phyloP scores from a whole-genome alignment of 2,888 invertebrate species.

The Punctoribates punctum region DNA sequence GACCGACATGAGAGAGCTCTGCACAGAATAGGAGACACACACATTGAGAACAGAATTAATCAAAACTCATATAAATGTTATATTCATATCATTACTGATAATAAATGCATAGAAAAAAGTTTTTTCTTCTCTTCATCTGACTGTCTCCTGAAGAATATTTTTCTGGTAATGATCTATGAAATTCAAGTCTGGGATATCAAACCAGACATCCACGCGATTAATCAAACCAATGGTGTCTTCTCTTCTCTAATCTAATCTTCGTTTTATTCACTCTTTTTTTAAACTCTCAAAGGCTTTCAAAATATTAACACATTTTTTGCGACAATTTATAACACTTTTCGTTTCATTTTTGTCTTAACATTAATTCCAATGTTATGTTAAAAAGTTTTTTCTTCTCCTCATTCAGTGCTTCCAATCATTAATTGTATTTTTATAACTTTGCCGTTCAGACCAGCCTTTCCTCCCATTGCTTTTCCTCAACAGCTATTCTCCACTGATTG shows the following conservation, averaged over 20 bases:
- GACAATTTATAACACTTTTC: neutral
- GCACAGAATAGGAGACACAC: too few relatives aligned
- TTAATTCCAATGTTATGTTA: neutral
- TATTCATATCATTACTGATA: conserved; percentile 9
- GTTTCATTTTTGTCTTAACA: neutral
- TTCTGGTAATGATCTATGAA: neutral
- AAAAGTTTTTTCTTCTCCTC: neutral
- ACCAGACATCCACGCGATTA: too few relatives aligned
- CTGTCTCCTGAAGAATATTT: too few relatives aligned
- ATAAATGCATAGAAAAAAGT: neutral
- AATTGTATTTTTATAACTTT: neutral
- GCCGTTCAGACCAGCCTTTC: neutral
- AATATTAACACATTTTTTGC: too few relatives aligned
- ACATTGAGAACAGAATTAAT: neutral
- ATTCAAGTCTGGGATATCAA: neutral
- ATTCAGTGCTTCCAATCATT: neutral
- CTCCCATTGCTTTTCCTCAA: neutral
- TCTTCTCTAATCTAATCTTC: too few relatives aligned
- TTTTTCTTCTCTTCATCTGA: neutral
- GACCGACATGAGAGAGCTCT: too few relatives aligned
- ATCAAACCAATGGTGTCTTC: too few relatives aligned
- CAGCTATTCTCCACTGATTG: neutral
- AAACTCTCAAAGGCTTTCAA: too few relatives aligned
- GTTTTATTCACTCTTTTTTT: too few relatives aligned
- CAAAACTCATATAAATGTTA: conserved; percentile 10